Evolutionary conservation across 2,888 invertebrate genomes (phyloP).

Genomic region (Dichetophora obliterata): DNA sequence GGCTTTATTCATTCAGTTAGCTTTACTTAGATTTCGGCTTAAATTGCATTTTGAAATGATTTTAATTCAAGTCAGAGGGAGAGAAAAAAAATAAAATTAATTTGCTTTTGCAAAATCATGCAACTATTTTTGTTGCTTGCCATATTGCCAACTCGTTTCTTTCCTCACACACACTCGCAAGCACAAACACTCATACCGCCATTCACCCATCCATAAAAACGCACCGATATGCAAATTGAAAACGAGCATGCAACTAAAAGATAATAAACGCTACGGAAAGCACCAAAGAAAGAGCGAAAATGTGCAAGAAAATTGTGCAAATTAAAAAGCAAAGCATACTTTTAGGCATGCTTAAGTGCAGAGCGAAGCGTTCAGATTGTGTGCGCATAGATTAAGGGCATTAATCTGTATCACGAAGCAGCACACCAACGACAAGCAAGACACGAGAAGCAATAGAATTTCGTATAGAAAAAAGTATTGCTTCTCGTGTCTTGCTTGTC

Average conservation of each 20-base stretch:
- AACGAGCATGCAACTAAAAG: neutral
- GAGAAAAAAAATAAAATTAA: neutral
- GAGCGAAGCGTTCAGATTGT: neutral
- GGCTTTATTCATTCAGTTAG: too few relatives aligned
- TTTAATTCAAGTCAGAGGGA: neutral
- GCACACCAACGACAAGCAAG: too few relatives aligned
- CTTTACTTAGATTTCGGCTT: neutral
- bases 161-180: neutral
- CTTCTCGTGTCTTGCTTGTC: too few relatives aligned
- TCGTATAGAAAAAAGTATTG: too few relatives aligned
- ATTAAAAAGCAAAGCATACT: neutral
- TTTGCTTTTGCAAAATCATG: slow-evolving; percentile 7
- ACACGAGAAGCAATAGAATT: too few relatives aligned
- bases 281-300: neutral
- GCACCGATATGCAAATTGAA: neutral
- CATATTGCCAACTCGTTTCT: too few relatives aligned
- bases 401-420: too few relatives aligned
- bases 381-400: slow-evolving; percentile 14
- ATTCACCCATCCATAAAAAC: too few relatives aligned
- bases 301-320: neutral
- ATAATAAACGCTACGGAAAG: neutral
- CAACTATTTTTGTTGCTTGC: neutral
- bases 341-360: neutral
- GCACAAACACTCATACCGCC: neutral
- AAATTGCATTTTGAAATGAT: slow-evolving; percentile 5